Base-by-base conservation (phyloP, 2,888 invertebrate species). In the Protodeltote pygarga region DNA sequence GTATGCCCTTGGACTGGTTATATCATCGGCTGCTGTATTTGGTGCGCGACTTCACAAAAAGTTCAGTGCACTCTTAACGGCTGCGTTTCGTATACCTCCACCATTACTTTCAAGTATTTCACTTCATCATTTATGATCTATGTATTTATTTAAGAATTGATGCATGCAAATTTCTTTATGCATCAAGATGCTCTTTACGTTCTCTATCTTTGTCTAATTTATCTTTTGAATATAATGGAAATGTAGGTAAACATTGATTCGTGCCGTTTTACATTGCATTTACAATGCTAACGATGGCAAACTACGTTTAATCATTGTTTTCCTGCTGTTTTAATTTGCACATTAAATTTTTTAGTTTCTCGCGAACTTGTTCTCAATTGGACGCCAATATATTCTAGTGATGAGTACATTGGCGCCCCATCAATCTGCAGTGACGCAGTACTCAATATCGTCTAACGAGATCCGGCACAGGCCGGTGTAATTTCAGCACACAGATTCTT, bases 221-320 rank as follows among this genome's bases (percentile, higher is more conserved):
- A 79, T 85, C 82, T 60, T 85, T 81, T 87, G 69, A 83, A n/a
- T n/a, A n/a, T n/a, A 81, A 83, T 76, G 68, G 73, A 79, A 79
- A 75, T 71, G 65, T 77, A 71, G 61, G 60, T 59, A 74, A 70
- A 72, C 57, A 60, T 70, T 63, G 80, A 81, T 83, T 79, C 77
- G 69, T 68, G 49, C 32, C 76, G 68, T 74, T 73, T 60, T 78
- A 75, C 71, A 77, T 79, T 73, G 65, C 66, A 62, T 62, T 61
- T 72, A 71, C 69, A 66, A 51, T 60, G 55, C 60, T 64, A 61
- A 52, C 46, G 19, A 50, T 61, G 15, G 53, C 63, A 54, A 40
- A 73, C 50, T 42, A 62, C 49, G 44, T 53, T 54, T 77, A 73
- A 79, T 78, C 60, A 66, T 59, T 38, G 50, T 63, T 73, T 73